Conservation (phyloP, 2,888 invertebrate species). For the Macrophya annulata region DNA sequence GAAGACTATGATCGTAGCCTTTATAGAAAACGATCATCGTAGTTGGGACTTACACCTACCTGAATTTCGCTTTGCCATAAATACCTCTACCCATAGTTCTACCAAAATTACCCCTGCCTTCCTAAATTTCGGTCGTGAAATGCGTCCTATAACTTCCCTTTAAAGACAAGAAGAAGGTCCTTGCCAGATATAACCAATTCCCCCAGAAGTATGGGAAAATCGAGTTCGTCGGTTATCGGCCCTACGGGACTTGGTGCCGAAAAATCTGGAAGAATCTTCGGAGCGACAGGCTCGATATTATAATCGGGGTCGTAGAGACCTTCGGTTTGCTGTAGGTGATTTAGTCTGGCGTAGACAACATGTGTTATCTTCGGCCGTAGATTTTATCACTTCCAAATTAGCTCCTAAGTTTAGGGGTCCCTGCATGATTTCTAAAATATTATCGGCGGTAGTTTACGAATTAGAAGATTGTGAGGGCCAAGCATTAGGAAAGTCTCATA, state of each 20-base stretch:
- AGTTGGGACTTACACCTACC: conserved; percentile 65
- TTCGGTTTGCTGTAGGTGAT: not conserved
- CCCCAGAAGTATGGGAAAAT: not conserved
- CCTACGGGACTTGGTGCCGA: not conserved
- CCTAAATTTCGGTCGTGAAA: conserved; percentile 60
- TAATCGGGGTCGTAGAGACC: not conserved
- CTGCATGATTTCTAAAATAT: not conserved
- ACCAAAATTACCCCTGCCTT: conserved; percentile 61
- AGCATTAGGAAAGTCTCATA: not conserved
- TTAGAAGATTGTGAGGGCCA: not conserved
- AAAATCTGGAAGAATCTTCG: not conserved
- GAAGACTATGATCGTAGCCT: conserved; percentile 68
- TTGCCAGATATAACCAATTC: not conserved
- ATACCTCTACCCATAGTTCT: conserved; percentile 61
- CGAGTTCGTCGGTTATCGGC: not conserved
- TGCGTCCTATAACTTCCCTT: not conserved
- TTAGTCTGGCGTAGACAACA: not conserved
- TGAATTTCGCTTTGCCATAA: conserved; percentile 63
- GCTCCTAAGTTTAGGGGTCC: not conserved
- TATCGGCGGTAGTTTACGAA: not conserved
- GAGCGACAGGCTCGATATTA: not conserved
- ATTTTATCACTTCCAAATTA: not conserved
- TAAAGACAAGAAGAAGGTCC: not conserved
- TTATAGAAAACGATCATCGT: conserved; percentile 62
- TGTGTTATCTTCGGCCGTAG: not conserved